Evolutionary conservation across 2,797 vertebrate species (phyloP).

Genomic region (Dendrocincla fuliginosa): DNA sequence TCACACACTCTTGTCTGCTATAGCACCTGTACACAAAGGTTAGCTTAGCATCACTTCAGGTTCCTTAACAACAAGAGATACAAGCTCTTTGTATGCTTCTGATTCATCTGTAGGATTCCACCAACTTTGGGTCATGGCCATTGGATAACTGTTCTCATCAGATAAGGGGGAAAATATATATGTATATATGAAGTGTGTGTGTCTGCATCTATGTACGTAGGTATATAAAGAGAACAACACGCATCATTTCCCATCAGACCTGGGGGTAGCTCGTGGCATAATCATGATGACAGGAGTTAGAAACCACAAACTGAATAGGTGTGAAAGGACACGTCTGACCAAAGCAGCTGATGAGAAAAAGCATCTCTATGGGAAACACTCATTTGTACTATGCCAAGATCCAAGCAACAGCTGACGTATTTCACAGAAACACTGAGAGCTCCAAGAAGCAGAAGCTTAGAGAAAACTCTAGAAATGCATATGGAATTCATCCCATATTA

Average conservation of each 20-base stretch:
- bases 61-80: not conserved
- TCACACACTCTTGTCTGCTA: not conserved
- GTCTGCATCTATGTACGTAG: not conserved
- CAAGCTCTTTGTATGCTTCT: not conserved
- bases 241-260: not conserved
- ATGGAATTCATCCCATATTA: not conserved
- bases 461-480: not conserved
- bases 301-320: not conserved
- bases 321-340: not conserved
- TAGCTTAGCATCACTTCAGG: not conserved
- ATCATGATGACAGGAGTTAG: not conserved
- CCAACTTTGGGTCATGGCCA: not conserved
- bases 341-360: not conserved
- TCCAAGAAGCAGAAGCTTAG: not conserved
- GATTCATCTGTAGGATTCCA: not conserved
- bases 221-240: not conserved
- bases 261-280: not conserved
- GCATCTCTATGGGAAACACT: not conserved
- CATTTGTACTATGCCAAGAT: not conserved
- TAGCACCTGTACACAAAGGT: not conserved
- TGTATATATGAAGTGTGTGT: not conserved
- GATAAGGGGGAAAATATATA: not conserved
- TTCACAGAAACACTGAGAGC: not conserved
- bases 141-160: not conserved
- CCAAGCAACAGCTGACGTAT: conserved; percentile 4